phyloP scores from a whole-genome alignment of 2,888 invertebrate species.

The Brenthis hecate region DNA sequence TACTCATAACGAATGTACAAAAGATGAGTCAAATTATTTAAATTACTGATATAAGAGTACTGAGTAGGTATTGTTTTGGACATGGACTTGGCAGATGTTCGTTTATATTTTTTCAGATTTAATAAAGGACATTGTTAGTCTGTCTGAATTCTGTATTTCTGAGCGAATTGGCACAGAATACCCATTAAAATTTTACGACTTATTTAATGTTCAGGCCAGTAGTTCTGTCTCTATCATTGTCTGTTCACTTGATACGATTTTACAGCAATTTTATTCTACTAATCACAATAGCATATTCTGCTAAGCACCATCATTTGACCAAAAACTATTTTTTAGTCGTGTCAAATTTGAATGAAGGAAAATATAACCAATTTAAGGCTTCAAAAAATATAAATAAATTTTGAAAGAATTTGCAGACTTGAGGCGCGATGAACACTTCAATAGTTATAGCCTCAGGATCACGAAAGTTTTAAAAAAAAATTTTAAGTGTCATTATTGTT shows the following conservation, averaged over 20 bases:
- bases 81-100: neutral
- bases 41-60: too few relatives aligned
- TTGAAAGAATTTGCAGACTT: neutral
- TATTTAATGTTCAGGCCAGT: constrained; percentile 13
- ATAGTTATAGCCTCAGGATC: constrained; percentile 54
- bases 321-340: neutral
- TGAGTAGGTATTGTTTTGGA: too few relatives aligned
- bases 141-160: constrained; percentile 1
- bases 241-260: constrained; percentile 12
- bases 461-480: constrained; percentile 57
- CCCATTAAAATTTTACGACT: constrained; percentile 28
- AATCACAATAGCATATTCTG: neutral
- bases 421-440: neutral
- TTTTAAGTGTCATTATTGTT: constrained; percentile 60
- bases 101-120: neutral
- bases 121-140: constrained; percentile 28
- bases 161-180: constrained; percentile 26
- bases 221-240: constrained; percentile 10
- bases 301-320: neutral
- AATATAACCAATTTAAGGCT: neutral
- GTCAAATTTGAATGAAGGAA: neutral
- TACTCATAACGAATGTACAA: neutral
- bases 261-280: constrained; percentile 10
- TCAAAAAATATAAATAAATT: constrained; percentile 1
- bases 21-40: neutral